Evolutionary conservation across 2,797 vertebrate species (phyloP).

Genomic region (Microctenopoma stevenorrisi): DNA sequence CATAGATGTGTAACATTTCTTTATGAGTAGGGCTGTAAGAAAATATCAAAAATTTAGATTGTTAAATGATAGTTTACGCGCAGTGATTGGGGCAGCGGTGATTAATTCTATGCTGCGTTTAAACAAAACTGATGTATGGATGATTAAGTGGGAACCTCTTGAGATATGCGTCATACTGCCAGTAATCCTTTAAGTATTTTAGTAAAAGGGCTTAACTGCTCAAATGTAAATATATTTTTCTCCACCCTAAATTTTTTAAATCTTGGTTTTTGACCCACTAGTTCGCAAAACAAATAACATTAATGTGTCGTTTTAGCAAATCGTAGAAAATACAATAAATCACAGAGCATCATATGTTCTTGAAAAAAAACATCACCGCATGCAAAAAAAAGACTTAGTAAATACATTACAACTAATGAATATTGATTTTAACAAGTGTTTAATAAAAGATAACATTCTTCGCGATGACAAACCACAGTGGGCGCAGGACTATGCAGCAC

Average conservation of each 20-base stretch:
- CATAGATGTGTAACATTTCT: too few relatives aligned
- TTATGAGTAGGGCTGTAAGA: too few relatives aligned
- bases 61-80: too few relatives aligned
- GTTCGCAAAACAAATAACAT: not conserved
- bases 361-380: conserved; percentile 5
- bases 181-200: too few relatives aligned
- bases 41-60: too few relatives aligned
- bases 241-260: not conserved
- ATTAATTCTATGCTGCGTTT: too few relatives aligned
- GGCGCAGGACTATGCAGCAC: conserved; percentile 37
- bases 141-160: too few relatives aligned
- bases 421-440: not conserved
- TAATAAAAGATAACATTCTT: not conserved
- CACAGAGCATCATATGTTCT: not conserved
- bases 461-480: not conserved
- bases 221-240: not conserved
- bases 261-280: not conserved
- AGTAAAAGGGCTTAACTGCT: not conserved
- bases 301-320: not conserved
- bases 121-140: too few relatives aligned
- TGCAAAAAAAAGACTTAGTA: not conserved
- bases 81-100: too few relatives aligned
- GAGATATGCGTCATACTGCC: too few relatives aligned
- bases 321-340: not conserved
- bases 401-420: not conserved